Conservation (phyloP, 2,888 invertebrate genomes). For the Drosophila paucipuncta region DNA sequence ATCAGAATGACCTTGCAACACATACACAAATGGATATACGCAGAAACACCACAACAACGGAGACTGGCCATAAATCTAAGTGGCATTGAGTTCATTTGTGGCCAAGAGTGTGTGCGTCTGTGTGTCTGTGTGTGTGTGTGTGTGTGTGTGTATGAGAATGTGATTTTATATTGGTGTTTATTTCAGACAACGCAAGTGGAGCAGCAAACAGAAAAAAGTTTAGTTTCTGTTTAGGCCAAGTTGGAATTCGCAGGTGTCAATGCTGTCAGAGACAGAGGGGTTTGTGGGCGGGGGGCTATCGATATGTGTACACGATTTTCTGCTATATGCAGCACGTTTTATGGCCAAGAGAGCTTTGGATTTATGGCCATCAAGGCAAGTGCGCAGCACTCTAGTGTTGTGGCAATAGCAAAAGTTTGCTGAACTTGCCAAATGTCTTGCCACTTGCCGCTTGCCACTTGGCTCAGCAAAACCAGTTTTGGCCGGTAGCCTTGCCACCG, state of each 20-base stretch:
- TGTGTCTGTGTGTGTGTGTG: not conserved
- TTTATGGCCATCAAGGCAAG: constrained; percentile 71
- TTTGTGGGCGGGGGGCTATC: not conserved
- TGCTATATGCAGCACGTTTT: constrained; percentile 54
- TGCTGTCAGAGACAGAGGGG: not conserved
- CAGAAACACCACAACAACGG: constrained; percentile 36
- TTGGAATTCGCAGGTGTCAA: constrained; percentile 43
- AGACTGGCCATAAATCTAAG: constrained; percentile 61
- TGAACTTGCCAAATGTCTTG: constrained; percentile 60
- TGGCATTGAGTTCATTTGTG: constrained; percentile 55
- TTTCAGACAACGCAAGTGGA: constrained; percentile 37
- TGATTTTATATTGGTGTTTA: constrained; percentile 36
- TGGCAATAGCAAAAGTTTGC: constrained; percentile 58
- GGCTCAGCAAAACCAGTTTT: constrained; percentile 40
- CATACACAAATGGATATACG: constrained; percentile 38
- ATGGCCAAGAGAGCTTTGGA: constrained; percentile 57
- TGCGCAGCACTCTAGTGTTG: constrained; percentile 35
- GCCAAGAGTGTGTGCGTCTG: constrained; percentile 1
- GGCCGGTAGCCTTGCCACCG: constrained; percentile 40
- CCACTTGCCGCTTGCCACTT: constrained; percentile 31
- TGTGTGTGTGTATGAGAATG: not conserved
- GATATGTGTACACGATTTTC: constrained; percentile 31
- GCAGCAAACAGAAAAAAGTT: constrained; percentile 31
- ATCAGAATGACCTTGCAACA: constrained; percentile 57
- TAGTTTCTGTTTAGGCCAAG: constrained; percentile 24